A percentile compares a stretch with the other conserved stretches of the same genome.
These are phyloP conservation scores for Ammospiza caudacuta DNA, from an alignment of 2,113 vertebrate genomes.

Conservation along the genomic window DNA sequence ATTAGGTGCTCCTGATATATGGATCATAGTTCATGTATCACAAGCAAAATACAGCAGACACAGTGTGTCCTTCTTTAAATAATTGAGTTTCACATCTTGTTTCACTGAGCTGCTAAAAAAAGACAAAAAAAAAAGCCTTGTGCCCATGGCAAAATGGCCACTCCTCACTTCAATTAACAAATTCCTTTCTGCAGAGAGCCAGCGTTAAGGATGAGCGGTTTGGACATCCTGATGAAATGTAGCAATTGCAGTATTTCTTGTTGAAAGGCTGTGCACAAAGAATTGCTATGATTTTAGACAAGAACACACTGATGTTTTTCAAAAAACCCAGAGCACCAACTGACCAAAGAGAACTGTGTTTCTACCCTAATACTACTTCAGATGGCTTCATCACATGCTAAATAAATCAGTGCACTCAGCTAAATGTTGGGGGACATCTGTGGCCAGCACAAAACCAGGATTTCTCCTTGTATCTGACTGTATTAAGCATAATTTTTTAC, in stretches of 20 bases:
- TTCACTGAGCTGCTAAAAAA: neutral
- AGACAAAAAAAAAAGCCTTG: neutral
- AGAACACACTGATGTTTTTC: neutral
- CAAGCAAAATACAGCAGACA: neutral
- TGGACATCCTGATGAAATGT: neutral
- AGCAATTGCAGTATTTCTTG: neutral
- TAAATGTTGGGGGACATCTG: neutral
- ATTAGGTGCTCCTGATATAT: slow-evolving; percentile 8
- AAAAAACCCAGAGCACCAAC: neutral
- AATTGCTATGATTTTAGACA: neutral
- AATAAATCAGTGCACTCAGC: neutral
- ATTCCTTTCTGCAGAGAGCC: neutral
- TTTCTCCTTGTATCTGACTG: neutral
- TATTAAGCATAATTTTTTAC: neutral
- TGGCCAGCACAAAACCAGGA: neutral
- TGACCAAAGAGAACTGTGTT: neutral
- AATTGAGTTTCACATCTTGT: neutral
- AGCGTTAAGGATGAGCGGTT: neutral
- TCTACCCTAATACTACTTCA: neutral
- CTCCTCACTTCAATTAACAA: neutral
- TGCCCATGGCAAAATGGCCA: neutral
- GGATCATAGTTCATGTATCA: neutral
- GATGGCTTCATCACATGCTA: neutral
- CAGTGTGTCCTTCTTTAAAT: neutral
- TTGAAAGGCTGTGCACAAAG: neutral